A percentile compares a stretch with the other conserved stretches of the same genome.
Conservation (phyloP, 2,888 invertebrate genomes). For the Formica aserva region DNA sequence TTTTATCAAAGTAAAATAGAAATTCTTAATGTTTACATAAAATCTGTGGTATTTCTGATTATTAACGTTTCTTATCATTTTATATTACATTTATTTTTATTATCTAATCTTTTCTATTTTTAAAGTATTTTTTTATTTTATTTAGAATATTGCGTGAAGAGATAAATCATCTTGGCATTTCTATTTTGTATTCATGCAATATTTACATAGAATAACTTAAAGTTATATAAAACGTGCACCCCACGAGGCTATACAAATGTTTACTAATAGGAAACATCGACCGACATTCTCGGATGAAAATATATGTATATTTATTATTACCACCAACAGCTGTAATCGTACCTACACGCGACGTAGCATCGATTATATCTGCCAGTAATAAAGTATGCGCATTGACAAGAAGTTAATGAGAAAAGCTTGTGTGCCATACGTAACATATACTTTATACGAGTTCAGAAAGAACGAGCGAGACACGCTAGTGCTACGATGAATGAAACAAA, state of each 20-base stretch:
- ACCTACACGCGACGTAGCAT: constrained; percentile 31
- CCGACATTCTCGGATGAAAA: constrained; percentile 23
- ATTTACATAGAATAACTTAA: constrained; percentile 10
- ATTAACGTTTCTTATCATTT: constrained; percentile 5
- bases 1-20: not conserved
- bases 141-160: not conserved
- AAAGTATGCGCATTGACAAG: constrained; percentile 29
- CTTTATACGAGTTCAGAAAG: not conserved
- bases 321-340: constrained; percentile 33
- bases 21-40: not conserved
- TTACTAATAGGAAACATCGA: constrained; percentile 8
- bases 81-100: not conserved
- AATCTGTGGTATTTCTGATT: not conserved
- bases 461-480: not conserved
- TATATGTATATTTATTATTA: constrained; percentile 48
- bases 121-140: not conserved
- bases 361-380: constrained; percentile 38
- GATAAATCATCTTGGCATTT: constrained; percentile 2
- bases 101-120: not conserved
- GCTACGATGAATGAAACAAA: not conserved
- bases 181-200: not conserved
- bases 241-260: not conserved
- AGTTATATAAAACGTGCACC: constrained; percentile 1
- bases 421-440: constrained; percentile 14
- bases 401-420: constrained; percentile 43